Percentiles rank a stretch among this genome's conserved stretches.
Conservation (phyloP, 2,797 vertebrate genomes). For the Saguinus oedipus region DNA sequence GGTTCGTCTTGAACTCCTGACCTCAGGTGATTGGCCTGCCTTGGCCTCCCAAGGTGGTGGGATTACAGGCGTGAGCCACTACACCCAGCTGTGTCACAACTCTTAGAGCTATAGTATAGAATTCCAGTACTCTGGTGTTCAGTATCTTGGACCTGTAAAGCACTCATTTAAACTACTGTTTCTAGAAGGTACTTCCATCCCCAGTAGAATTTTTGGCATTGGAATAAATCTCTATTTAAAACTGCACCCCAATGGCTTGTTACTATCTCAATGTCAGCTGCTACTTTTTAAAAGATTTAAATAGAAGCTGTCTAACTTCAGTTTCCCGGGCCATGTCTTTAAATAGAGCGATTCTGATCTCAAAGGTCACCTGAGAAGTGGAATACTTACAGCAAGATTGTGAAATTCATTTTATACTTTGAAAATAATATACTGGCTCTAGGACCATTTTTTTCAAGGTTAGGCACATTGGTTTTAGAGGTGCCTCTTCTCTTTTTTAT, state of each 20-base stretch:
- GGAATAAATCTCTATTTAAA: constrained; percentile 58
- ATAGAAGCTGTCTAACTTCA: constrained; percentile 18
- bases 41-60: no score
- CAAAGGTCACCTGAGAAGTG: constrained; percentile 44
- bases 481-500: neutral
- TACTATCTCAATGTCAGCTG: neutral
- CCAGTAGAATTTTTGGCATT: constrained; percentile 2
- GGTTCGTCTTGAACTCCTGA: no score
- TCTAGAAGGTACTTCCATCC: neutral
- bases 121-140: neutral
- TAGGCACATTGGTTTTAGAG: neutral
- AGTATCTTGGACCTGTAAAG: neutral
- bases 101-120: neutral
- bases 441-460: neutral
- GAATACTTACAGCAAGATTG: neutral
- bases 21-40: no score
- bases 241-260: neutral
- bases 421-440: neutral
- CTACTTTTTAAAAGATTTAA: constrained; percentile 52
- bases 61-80: no score
- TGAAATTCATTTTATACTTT: constrained; percentile 28
- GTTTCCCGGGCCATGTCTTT: constrained; percentile 47
- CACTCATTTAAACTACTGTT: neutral
- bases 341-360: constrained; percentile 61
- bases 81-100: neutral